A percentile compares a stretch with the other conserved stretches of the same genome.
Evolutionary conservation across 1,140 invertebrate genomes (phyloP).

Genomic region (Centruroides sculpturatus): DNA sequence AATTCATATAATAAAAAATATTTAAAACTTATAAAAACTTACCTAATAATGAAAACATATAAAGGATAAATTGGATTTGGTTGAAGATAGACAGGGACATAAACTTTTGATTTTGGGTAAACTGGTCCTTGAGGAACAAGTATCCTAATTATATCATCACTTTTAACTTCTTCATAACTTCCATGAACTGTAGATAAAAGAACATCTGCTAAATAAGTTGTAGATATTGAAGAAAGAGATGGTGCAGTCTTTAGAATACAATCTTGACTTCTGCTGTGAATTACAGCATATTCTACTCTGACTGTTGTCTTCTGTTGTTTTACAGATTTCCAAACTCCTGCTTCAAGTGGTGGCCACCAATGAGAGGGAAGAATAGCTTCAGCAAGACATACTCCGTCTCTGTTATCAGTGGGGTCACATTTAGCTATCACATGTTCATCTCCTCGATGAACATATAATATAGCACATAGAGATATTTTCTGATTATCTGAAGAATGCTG

Average conservation of each 20-base stretch:
- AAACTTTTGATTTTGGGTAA: slow-evolving; percentile 71
- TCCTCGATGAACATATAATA: slow-evolving; percentile 46
- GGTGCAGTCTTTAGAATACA: slow-evolving; percentile 11
- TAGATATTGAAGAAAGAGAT: slow-evolving; percentile 3
- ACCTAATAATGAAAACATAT: slow-evolving; percentile 68
- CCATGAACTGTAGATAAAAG: slow-evolving; percentile 56
- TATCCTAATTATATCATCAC: slow-evolving; percentile 62
- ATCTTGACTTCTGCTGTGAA: slow-evolving; percentile 24
- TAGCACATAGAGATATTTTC: slow-evolving; percentile 34
- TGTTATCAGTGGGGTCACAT: slow-evolving; percentile 63
- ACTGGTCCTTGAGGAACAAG: slow-evolving; percentile 70
- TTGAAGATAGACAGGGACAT: slow-evolving; percentile 71
- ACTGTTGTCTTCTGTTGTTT: slow-evolving; percentile 52
- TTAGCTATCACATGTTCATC: slow-evolving; percentile 49
- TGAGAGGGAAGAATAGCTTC: slow-evolving; percentile 57
- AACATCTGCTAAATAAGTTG: slow-evolving; percentile 40
- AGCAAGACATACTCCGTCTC: slow-evolving; percentile 76
- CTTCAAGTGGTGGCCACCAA: slow-evolving; percentile 56
- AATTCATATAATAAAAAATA: neutral
- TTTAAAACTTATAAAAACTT: slow-evolving; percentile 22
- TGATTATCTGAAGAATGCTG: slow-evolving; percentile 24
- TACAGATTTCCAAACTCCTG: slow-evolving; percentile 25
- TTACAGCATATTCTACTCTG: slow-evolving; percentile 64
- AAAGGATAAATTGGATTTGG: slow-evolving; percentile 37
- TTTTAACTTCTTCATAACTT: slow-evolving; percentile 61